These are phyloP conservation scores for Dendrolimus kikuchii DNA, from an alignment of 1,140 invertebrate species.

Conservation along the genomic window DNA sequence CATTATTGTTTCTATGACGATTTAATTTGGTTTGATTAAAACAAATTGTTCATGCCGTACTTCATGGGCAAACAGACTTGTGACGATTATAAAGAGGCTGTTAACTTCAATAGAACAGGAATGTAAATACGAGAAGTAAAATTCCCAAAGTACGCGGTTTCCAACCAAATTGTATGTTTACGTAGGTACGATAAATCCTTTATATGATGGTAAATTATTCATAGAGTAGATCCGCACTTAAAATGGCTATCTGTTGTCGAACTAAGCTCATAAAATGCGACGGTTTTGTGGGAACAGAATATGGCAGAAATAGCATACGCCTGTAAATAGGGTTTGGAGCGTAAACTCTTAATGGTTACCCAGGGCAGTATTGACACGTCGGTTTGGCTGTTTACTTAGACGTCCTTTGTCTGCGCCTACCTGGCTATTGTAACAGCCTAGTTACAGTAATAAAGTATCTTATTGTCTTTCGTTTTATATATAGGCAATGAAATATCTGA, in stretches of 20 bases:
- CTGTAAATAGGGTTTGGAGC: slow-evolving; percentile 8
- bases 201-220: slow-evolving; percentile 48
- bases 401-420: neutral
- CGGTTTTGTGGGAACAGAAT: slow-evolving; percentile 21
- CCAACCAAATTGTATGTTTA: slow-evolving; percentile 36
- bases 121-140: neutral
- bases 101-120: too few relatives aligned
- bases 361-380: slow-evolving; percentile 14
- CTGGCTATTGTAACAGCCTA: too few relatives aligned
- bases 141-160: slow-evolving; percentile 9
- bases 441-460: too few relatives aligned
- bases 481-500: too few relatives aligned
- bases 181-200: slow-evolving; percentile 31
- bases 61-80: too few relatives aligned
- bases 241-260: slow-evolving; percentile 43
- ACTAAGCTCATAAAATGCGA: slow-evolving; percentile 32
- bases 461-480: too few relatives aligned
- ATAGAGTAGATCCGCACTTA: slow-evolving; percentile 43
- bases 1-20: too few relatives aligned
- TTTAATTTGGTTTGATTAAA: too few relatives aligned
- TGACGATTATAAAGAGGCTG: too few relatives aligned
- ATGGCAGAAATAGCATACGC: neutral
- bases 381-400: slow-evolving; percentile 10
- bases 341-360: slow-evolving; percentile 9
- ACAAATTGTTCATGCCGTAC: too few relatives aligned